Base-by-base conservation (phyloP, 2,888 invertebrate genomes). In the Brenthis ino region DNA sequence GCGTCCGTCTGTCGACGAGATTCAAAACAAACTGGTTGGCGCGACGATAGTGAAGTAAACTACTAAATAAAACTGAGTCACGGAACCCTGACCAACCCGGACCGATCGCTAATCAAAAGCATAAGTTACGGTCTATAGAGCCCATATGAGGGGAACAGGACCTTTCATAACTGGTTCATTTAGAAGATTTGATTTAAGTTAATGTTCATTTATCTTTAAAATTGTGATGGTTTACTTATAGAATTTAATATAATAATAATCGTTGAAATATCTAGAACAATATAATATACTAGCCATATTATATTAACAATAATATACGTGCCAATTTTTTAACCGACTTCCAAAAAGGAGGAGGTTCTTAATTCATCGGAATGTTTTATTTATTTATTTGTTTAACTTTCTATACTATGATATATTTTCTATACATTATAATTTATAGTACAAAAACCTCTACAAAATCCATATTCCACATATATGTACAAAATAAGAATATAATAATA, bases 31-130 rank as follows among this genome's bases (percentile, higher is more conserved):
- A 90, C 91, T 91, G 83, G 68, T 64, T 65, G 68, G 79, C 81
- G 82, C 79, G 82, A 77, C 80, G 77, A 72, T 74, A 74, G 72
- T 67, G 56, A 65, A 68, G 81, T 82, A 78, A 84, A 83, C 81
- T 82, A 85, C 81, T 84, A 81, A 83, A 85, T 81, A 77, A 80
- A 85, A 87, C 84, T 83, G 84, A 89, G 84, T 87, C 89, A 89
- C 85, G 84, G 86, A 85, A 87, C 87, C 85, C 80, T 80, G 80
- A 81, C 79, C 79, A 86, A 86, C 87, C 86, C 87, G 87, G 84
- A 87, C 67, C 67, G 73, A 75, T 85, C 80, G 85, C 80, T 78
- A 82, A 84, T 85, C 84, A 82, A 86, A 85, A 85, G 80, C 80
- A 80, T 82, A 84, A 83, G 79, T 77, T 78, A 87, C 80, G 81